Base-by-base conservation (phyloP, 2,888 invertebrate genomes). In the Nymphalis c-album region DNA sequence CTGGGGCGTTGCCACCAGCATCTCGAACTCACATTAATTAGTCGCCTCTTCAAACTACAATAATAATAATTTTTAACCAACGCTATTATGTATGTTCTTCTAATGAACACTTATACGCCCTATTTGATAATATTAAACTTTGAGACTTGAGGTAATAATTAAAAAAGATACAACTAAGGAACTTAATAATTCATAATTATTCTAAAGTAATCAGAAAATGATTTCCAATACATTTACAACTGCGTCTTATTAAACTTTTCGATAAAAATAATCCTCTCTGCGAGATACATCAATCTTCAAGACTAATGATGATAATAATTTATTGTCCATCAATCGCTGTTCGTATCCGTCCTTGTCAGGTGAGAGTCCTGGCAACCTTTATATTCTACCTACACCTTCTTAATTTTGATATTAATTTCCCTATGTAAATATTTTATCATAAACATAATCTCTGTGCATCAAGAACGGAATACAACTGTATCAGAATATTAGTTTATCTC, bases 11-110 rank as follows among this genome's bases (percentile, higher is more conserved):
- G 64, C 67, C 59, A 64, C 55, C 58, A 63, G 64, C 53, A 63
- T 47, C 60, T 63, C 60, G 69, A 66, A 50, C 67, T 64, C 65
- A 26, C 59, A 69, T 70, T 72, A 76, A 76, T 76, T 74, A 72
- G 69, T 65, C 60, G 71, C 67, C 71, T 72, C 65, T 70, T 71
- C 51, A 58, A 67, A 71, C 67, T 69, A 65, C 63, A 73, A 73
- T 71, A 71, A 69, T 73, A 73, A 71, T 69, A 20, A 8, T 50
- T 50, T 64, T 55, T 64, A 63, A 60, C 57, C 40, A 63, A 58
- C 62, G 16, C 53, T 47, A 58, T 67, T 35, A 58, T 22, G 2
- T 22, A 53, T 26, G 26, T 20, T 26, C 53, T 17, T 48, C 50
- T 8, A 18, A 50, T 10, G 10, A 50, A 51, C 10, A 51, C 18